Evolutionary conservation across 2,888 invertebrate genomes (phyloP), one percentile per base, ranked within the genome.

Genomic region (Campoplex capitator): DNA sequence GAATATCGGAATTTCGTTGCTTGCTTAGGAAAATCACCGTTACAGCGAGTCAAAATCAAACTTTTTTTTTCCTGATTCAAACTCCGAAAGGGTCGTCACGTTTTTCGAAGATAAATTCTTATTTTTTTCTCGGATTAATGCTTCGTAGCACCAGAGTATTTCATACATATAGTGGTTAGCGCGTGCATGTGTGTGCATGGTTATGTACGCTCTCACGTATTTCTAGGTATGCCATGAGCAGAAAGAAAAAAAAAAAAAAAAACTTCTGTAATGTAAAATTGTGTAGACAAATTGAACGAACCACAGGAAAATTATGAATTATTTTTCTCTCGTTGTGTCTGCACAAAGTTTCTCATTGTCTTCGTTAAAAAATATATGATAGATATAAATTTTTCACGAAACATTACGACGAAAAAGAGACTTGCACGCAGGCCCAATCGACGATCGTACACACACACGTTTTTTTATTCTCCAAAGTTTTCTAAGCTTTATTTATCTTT

Each of bases 281-380:
- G 28, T 28, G 28, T 35, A 70, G 42, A 70, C 48, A 35, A 54
- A 67, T 68, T 48, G n/a, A 80, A 70, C 76, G 45, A 83, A 82
- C 75, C 82, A 54, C 67, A 56, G n/a, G n/a, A 62, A 58, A 70
- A 71, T 75, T 76, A 74, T 70, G 23, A 84, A 82, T 82, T 79
- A 79, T 77, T 76, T 77, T 75, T 35, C 58, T 62, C 62, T 70
- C 51, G 74, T 48, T 48, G 78, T 54, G 65, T 82, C 54, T 68
- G 75, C 32, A 62, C 23, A 56, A 70, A 23, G 68, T 48, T 75
- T 68, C 56, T 23, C 42, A 84, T 81, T 48, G 86, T 88, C 86
- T 88, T 86, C 80, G 83, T 23, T 85, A 67, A 86, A 62, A 73
- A 88, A 48, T 82, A 87, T 82, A 79, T 87, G 88, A 89, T 88